These are phyloP conservation scores for Watsonalla cultraria DNA, from an alignment of 2,888 invertebrate species.

Conservation along the genomic window DNA sequence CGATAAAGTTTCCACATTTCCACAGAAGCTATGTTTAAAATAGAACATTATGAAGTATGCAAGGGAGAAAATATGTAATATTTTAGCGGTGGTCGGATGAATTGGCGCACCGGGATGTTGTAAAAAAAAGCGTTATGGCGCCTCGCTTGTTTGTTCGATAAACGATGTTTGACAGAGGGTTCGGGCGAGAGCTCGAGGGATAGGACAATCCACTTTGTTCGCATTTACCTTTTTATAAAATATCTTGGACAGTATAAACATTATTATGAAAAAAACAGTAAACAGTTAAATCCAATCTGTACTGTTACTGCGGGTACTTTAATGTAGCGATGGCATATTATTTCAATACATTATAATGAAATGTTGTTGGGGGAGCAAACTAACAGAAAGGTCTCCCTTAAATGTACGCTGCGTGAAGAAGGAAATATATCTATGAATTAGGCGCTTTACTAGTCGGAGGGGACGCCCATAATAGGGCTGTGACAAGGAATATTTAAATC, in stretches of 20 bases:
- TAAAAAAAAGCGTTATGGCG: conserved; percentile 66
- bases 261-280: background rate
- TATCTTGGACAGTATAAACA: background rate
- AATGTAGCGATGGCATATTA: conserved; percentile 57
- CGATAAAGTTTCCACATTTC: conserved; percentile 43
- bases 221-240: conserved; percentile 26
- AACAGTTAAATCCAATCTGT: background rate
- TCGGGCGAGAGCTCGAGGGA: conserved; percentile 21
- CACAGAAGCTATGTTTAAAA: conserved; percentile 25
- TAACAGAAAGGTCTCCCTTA: conserved; percentile 42
- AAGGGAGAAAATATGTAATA: conserved; percentile 43
- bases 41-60: conserved; percentile 31
- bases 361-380: conserved; percentile 44
- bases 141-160: conserved; percentile 60
- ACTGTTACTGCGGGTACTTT: conserved; percentile 24
- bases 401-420: conserved; percentile 53
- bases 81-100: conserved; percentile 32
- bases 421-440: conserved; percentile 63
- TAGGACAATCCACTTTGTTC: conserved; percentile 51
- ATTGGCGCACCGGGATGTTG: conserved; percentile 49
- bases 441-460: conserved; percentile 57
- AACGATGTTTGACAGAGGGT: conserved; percentile 66
- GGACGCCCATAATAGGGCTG: conserved; percentile 40
- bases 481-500: background rate
- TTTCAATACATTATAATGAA: conserved; percentile 57